phyloP scores from a whole-genome alignment of 2,888 invertebrate genomes.

The Archips xylosteana region DNA sequence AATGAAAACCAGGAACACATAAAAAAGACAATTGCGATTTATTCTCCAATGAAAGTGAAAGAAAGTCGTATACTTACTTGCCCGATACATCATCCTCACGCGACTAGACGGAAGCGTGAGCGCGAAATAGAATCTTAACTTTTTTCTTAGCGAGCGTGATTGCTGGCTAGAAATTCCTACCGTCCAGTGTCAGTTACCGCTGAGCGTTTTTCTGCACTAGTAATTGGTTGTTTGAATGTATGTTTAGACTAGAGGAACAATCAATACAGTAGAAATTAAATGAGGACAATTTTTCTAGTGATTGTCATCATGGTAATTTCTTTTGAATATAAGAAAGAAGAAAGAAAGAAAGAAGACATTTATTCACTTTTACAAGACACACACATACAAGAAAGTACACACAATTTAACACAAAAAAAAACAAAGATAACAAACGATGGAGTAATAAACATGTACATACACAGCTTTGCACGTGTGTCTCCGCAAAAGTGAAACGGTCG shows the following conservation, averaged over 20 bases:
- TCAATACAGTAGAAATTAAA: not conserved
- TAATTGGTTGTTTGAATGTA: conserved; percentile 8
- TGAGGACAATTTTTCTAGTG: too few species aligned
- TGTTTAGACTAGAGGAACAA: not conserved
- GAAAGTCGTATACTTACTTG: conserved; percentile 40
- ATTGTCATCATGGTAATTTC: too few species aligned
- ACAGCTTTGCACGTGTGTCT: too few species aligned
- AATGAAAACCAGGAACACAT: conserved; percentile 33
- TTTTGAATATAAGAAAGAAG: too few species aligned
- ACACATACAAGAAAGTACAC: too few species aligned
- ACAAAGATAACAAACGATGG: too few species aligned
- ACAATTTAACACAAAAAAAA: too few species aligned
- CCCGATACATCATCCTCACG: conserved; percentile 44
- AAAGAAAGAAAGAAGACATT: too few species aligned
- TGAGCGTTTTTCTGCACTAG: conserved; percentile 19
- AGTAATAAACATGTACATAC: too few species aligned
- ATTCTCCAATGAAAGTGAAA: conserved; percentile 43
- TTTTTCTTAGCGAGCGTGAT: conserved; percentile 43
- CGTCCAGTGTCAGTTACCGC: conserved; percentile 45
- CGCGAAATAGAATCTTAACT: conserved; percentile 43
- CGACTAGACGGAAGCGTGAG: conserved; percentile 41
- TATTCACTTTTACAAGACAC: too few species aligned
- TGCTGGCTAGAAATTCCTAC: conserved; percentile 39
- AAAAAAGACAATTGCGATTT: conserved; percentile 31
- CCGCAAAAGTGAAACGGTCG: too few species aligned